Base-by-base conservation (phyloP, 2,113 vertebrate species). In the Vulpes ferrilata region DNA sequence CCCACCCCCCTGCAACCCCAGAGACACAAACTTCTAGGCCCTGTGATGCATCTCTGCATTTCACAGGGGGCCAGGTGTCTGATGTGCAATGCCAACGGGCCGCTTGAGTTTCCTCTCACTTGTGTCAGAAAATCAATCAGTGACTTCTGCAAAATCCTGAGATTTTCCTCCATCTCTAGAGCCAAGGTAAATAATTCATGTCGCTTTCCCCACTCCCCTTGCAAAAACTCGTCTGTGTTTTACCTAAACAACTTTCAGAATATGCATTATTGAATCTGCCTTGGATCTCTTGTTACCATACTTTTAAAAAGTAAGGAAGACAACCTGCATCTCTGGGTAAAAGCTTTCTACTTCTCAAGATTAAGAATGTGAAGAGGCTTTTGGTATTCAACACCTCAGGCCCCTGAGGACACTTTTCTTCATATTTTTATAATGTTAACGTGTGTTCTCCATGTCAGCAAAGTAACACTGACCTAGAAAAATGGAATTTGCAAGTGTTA, bases 81-180 rank as follows among this genome's bases (percentile, higher is more conserved):
- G 96, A 96, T 95, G 23, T 55, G 51, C 4, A 94, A 51, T 4
- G 95, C 84, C 92, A 0, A 95, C 7, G 2, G 81, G 89, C 96
- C 92, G 71, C 98, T 97, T 92, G 85, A 96, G 67, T 94, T 4
- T 96, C 97, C 87, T 95, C 80, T 98, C 98, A 98, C 98, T 96
- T 98, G 98, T 99, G 99, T 99, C 99, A 99, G 99, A 99, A 99
- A 99, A 99, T 99, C 99, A 99, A 99, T 99, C 98, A 94, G 30
- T 95, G 98, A 99, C 98, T 99, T 99, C 97, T 98, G 97, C 98
- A 97, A 98, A 99, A 97, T 98, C 98, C 85, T 96, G 97, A 97
- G 97, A 84, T 97, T 98, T 97, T 99, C 98, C 97, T 98, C 98
- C 98, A 69, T 98, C 98, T 94, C 20, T 95, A 96, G 97, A 95